A percentile compares a stretch with the other conserved stretches of the same genome.
Evolutionary conservation across 2,113 vertebrate genomes (phyloP).

Genomic region (Neopipo cinnamomea): DNA sequence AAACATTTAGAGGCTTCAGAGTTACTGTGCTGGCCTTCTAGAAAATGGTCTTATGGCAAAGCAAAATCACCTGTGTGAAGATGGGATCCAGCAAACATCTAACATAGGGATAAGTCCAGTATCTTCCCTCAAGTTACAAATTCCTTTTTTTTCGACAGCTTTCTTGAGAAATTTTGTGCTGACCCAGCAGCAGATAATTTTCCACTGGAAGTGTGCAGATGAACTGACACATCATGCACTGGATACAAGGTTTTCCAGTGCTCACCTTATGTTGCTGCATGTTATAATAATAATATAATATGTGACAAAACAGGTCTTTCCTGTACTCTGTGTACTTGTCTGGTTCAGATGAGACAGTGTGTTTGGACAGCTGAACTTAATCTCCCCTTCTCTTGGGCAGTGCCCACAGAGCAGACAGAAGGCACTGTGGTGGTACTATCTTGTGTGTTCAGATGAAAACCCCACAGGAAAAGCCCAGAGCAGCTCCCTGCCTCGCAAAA

Average conservation of each 20-base stretch:
- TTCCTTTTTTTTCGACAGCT: not conserved
- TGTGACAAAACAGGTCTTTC: not conserved
- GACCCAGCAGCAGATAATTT: not conserved
- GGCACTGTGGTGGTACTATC: not conserved
- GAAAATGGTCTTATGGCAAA: not conserved
- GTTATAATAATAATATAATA: not conserved
- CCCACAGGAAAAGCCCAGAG: not conserved
- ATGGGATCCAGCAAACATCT: not conserved
- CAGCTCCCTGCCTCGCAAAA: not conserved
- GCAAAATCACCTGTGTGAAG: not conserved
- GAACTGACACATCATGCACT: not conserved
- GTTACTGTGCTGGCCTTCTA: not conserved
- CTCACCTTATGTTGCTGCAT: not conserved
- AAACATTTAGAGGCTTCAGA: not conserved
- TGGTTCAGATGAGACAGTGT: not conserved
- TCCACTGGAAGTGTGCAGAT: not conserved
- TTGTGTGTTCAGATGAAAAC: not conserved
- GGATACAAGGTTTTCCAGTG: not conserved
- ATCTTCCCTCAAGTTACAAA: not conserved
- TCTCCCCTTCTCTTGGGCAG: not conserved
- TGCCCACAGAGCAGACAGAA: fast-evolving
- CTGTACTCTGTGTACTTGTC: not conserved
- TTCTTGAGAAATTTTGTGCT: not conserved
- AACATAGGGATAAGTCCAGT: not conserved
- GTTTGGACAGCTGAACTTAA: not conserved